Conservation (phyloP, 1,140 invertebrate genomes). For the Aethina tumida region DNA sequence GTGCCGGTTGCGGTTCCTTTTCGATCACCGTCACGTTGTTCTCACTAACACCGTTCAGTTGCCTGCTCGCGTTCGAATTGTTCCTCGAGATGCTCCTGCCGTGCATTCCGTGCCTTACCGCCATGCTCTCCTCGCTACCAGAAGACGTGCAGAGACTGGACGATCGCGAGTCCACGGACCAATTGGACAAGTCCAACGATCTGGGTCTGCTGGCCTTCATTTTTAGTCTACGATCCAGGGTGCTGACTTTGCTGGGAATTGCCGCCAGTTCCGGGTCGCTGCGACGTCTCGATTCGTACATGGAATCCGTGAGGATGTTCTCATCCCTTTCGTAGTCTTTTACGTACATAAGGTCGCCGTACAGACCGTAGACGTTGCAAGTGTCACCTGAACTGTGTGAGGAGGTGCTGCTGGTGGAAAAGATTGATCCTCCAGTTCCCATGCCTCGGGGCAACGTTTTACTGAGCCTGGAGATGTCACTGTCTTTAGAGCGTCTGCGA, state of each 20-base stretch:
- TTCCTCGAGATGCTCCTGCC: constrained; percentile 54
- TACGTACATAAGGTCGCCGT: constrained; percentile 81
- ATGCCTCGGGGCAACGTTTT: constrained; percentile 66
- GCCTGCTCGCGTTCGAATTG: constrained; percentile 55
- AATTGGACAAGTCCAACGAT: constrained; percentile 74
- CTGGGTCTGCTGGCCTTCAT: constrained; percentile 72
- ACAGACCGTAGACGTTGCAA: constrained; percentile 81
- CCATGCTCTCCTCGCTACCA: constrained; percentile 71
- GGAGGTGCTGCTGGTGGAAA: constrained; percentile 45
- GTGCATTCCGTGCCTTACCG: constrained; percentile 43
- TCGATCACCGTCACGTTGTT: constrained; percentile 11
- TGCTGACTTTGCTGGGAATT: constrained; percentile 69
- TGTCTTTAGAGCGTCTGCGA: constrained; percentile 57
- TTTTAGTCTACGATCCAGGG: constrained; percentile 62
- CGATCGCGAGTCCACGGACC: constrained; percentile 78
- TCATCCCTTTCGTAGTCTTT: constrained; percentile 77
- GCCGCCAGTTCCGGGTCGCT: constrained; percentile 75
- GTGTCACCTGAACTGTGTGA: constrained; percentile 52
- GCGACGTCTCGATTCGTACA: constrained; percentile 62
- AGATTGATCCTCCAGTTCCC: constrained; percentile 41
- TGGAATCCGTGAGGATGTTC: constrained; percentile 55
- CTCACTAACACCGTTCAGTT: constrained; percentile 27
- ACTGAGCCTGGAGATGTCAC: constrained; percentile 54
- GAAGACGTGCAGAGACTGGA: constrained; percentile 72
- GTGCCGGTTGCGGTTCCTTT: constrained; percentile 8